Evolutionary conservation across 2,797 vertebrate genomes (phyloP).

Genomic region (Oreochromis grahami): DNA sequence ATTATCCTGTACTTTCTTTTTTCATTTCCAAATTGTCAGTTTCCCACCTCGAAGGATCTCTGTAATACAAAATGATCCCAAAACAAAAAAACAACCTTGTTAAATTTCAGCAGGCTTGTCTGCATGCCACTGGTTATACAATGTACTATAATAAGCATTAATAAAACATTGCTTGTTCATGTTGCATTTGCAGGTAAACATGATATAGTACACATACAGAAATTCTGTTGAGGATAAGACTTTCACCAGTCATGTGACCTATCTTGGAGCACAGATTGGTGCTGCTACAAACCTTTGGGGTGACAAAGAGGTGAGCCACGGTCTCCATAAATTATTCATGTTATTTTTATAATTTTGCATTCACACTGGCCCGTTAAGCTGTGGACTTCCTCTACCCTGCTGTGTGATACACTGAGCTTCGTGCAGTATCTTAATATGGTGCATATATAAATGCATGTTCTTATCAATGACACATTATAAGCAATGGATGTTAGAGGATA

Average conservation of each 20-base stretch:
- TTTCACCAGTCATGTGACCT: not conserved
- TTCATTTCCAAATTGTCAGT: not conserved
- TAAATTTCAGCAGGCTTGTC: not conserved
- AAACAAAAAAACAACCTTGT: not conserved
- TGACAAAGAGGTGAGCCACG: slow-evolving; percentile 56
- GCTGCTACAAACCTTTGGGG: slow-evolving; percentile 6
- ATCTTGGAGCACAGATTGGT: not conserved
- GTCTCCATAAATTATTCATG: slow-evolving; percentile 56
- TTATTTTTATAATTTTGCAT: slow-evolving; percentile 54
- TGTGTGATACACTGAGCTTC: slow-evolving; percentile 38
- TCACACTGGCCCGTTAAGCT: slow-evolving; percentile 10
- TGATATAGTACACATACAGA: rapidly evolving
- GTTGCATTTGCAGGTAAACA: not conserved
- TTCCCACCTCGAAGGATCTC: not conserved
- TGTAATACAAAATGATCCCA: rapidly evolving
- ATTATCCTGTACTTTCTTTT: not conserved
- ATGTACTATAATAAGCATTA: rapidly evolving
- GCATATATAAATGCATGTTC: slow-evolving; percentile 10
- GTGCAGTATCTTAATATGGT: not conserved
- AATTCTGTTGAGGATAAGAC: not conserved
- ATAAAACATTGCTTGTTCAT: not conserved
- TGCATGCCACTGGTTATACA: not conserved
- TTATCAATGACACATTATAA: slow-evolving; percentile 38
- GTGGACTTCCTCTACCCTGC: not conserved
- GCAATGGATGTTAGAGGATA: slow-evolving; percentile 35